Evolutionary conservation across 2,113 vertebrate species (phyloP).

Genomic region (Pholis gunnellus): DNA sequence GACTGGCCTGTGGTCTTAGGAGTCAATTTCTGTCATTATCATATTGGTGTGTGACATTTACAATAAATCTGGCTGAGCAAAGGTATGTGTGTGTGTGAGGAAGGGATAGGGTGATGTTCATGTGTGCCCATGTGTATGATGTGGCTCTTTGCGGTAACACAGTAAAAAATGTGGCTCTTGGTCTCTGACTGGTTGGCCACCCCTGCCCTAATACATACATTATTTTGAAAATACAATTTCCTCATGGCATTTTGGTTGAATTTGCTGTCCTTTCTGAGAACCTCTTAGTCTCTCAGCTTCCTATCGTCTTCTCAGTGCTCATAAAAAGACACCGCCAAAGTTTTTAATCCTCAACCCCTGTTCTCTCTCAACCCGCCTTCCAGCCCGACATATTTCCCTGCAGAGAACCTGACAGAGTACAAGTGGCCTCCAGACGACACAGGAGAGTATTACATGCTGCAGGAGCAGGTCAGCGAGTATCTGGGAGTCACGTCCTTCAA

Average conservation of each 20-base stretch:
- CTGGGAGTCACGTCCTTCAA: constrained; percentile 98
- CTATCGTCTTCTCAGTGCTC: not conserved
- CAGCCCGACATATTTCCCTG: constrained; percentile 96
- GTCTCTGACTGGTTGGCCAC: no score
- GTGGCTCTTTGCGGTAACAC: no score
- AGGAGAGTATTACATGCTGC: constrained; percentile 98
- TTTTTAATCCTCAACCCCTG: not conserved
- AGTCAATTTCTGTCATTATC: no score
- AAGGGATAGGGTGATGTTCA: no score
- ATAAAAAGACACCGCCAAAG: not conserved
- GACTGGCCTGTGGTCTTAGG: no score
- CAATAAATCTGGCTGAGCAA: no score
- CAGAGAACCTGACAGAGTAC: constrained; percentile 97
- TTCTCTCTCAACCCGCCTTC: constrained; percentile 8
- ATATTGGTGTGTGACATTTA: no score
- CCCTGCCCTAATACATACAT: not conserved
- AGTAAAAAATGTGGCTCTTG: no score
- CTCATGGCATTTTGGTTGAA: not conserved
- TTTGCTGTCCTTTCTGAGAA: not conserved
- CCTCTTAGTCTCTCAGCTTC: no score
- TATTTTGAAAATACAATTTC: not conserved
- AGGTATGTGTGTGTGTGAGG: no score
- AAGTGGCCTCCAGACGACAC: constrained; percentile 98
- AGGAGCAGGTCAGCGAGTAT: constrained; percentile 99
- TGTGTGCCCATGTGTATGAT: no score